These are phyloP conservation scores for Molossus alvarezi DNA, from an alignment of 2,797 vertebrate genomes.

Conservation along the genomic window DNA sequence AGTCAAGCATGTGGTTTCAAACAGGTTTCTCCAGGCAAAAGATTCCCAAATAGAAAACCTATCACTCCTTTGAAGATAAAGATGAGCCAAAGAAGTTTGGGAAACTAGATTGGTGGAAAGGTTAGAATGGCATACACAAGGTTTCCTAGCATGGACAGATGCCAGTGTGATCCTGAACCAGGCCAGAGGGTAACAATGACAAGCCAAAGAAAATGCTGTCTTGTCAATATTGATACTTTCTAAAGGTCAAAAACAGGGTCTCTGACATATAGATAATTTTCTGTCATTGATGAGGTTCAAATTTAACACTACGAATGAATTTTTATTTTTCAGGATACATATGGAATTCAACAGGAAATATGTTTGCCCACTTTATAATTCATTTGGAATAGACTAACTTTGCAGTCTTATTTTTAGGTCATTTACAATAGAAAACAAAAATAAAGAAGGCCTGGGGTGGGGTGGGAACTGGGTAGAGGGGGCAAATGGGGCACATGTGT, in stretches of 20 bases:
- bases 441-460: neutral
- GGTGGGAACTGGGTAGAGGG: neutral
- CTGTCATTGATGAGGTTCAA: neutral
- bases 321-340: conserved; percentile 42
- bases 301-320: conserved; percentile 26
- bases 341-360: conserved; percentile 14
- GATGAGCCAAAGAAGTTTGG: neutral
- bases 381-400: conserved; percentile 13
- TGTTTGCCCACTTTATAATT: neutral
- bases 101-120: conserved; percentile 49
- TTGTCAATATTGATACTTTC: conserved; percentile 4
- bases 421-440: conserved; percentile 48
- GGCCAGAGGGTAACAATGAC: neutral
- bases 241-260: conserved; percentile 18
- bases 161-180: neutral
- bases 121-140: conserved; percentile 15
- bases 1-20: neutral
- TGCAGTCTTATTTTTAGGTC: conserved; percentile 35
- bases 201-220: conserved; percentile 39
- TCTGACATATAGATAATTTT: conserved; percentile 51
- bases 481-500: neutral
- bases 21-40: conserved; percentile 26
- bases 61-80: conserved; percentile 44
- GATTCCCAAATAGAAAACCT: neutral
- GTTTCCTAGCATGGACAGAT: conserved; percentile 31